Evolutionary conservation across 2,113 vertebrate genomes (phyloP).

Genomic region (Marmota monax): DNA sequence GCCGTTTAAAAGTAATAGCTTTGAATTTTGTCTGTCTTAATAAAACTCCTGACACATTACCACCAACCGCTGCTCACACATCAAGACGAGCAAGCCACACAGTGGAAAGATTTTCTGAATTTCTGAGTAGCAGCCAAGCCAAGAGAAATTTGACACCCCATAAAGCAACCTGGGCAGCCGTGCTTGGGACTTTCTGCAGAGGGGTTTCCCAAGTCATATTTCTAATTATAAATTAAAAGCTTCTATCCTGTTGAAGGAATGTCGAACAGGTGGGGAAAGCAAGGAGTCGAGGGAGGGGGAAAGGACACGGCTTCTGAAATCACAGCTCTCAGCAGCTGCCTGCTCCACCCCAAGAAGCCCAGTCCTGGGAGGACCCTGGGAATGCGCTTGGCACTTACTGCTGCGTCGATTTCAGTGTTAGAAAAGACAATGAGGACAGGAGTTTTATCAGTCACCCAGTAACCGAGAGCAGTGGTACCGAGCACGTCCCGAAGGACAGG

Average conservation of each 20-base stretch:
- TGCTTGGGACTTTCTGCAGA: slow-evolving; percentile 9
- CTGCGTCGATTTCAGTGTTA: not conserved
- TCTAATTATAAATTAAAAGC: slow-evolving; percentile 73
- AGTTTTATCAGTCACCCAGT: not conserved
- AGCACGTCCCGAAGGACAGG: not conserved
- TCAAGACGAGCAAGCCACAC: not conserved
- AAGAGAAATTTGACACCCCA: slow-evolving; percentile 64
- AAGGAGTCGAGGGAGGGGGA: not conserved
- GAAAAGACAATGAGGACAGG: not conserved
- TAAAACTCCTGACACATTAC: not conserved
- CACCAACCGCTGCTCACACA: not conserved
- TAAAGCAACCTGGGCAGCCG: slow-evolving; percentile 20
- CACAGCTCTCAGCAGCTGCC: slow-evolving; percentile 36
- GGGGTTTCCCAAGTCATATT: slow-evolving; percentile 43
- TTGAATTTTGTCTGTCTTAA: not conserved
- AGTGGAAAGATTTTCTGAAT: slow-evolving; percentile 59
- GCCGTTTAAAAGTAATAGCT: not conserved
- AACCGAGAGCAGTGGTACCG: not conserved
- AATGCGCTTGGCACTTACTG: not conserved
- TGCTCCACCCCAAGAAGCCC: not conserved
- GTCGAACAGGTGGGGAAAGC: slow-evolving; percentile 71
- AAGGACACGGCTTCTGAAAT: not conserved
- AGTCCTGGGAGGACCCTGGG: not conserved
- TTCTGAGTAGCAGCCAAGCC: slow-evolving; percentile 50
- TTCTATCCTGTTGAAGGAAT: slow-evolving; percentile 61